Evolutionary conservation across 2,888 invertebrate species (phyloP).

Genomic region (Cerastoderma edule): DNA sequence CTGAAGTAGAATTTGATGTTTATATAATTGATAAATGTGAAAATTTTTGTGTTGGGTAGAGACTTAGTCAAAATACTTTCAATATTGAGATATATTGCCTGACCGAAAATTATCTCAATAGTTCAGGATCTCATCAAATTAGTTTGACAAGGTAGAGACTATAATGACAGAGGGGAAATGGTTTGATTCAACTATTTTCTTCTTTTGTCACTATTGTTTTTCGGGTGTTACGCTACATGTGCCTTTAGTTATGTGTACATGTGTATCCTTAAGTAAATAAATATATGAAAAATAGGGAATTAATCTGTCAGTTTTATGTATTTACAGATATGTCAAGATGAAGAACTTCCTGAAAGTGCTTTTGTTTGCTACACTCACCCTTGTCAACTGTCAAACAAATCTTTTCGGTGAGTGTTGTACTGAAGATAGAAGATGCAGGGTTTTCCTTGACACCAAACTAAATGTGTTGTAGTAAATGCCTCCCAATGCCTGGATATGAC

Average conservation of each 20-base stretch:
- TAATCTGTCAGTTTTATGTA: background rate
- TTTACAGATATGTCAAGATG: slow-evolving; percentile 37
- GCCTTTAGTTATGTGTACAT: background rate
- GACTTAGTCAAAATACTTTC: no score
- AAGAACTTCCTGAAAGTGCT: slow-evolving; percentile 10
- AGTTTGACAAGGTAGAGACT: background rate
- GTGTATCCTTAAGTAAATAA: background rate
- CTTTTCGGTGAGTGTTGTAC: slow-evolving; percentile 40
- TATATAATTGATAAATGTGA: no score
- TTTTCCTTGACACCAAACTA: no score
- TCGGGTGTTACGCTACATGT: background rate
- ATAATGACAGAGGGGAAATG: background rate
- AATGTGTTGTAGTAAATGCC: background rate
- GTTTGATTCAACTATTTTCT: background rate
- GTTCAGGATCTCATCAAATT: background rate
- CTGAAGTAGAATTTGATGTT: no score
- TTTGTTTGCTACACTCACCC: slow-evolving; percentile 14
- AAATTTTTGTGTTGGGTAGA: no score
- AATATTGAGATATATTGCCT: no score
- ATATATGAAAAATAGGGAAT: background rate
- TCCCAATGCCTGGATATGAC: background rate
- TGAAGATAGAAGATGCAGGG: no score
- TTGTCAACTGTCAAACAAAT: slow-evolving; percentile 16
- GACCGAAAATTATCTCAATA: background rate
- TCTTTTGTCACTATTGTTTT: slow-evolving; percentile 11